Base-by-base conservation (phyloP, 2,113 vertebrate genomes). In the Nycticryphes semicollaris region DNA sequence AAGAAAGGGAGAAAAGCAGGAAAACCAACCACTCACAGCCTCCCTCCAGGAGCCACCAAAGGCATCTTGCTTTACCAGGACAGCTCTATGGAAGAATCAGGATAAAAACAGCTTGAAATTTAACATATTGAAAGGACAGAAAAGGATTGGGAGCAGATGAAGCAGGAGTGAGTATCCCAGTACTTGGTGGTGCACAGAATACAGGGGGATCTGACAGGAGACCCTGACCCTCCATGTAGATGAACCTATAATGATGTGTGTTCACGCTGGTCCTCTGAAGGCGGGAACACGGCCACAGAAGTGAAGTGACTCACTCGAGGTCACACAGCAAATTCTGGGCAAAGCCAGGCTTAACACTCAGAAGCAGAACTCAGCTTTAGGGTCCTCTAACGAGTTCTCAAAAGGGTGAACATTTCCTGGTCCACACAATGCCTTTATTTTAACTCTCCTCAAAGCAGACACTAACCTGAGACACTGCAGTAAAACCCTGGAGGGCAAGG, bases 401-500 rank as follows among this genome's bases (percentile, higher is more conserved):
- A 35, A n/a, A 39, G 1, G 45, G 33, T n/a, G 48, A 54, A 66
- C 18, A 17, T 33, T 14, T 43, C 27, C 30, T 62, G 19, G 10
- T 28, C n/a, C 43, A n/a, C 14, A 56, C 30, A 20, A 30, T 3
- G 7, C 12, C 31, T n/a, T 72, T 16, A 35, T 45, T 70, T 83
- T 11, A 23, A 37, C 10, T 64, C 13, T 37, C n/a, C 59, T n/a
- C 16, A 4, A 10, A 35, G 24, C 8, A 50, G 19, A 5, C 70
- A 57, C 96, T 86, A 54, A 99, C 99, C 99, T 82, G 99, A 98
- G 50, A 95, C 94, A 67, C 98, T 98, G 93, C 99, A 99, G 97
- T 99, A 99, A 82, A 97, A 85, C 73, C 99, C 99, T 0, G 98
- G 97, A 10, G 95, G 97, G 89, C 99, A 99, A 7, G 96, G 95